Percentiles rank a stretch among this genome's conserved stretches.
Evolutionary conservation across 1,140 invertebrate species (phyloP).

Genomic region (Hylaeus volcanicus): DNA sequence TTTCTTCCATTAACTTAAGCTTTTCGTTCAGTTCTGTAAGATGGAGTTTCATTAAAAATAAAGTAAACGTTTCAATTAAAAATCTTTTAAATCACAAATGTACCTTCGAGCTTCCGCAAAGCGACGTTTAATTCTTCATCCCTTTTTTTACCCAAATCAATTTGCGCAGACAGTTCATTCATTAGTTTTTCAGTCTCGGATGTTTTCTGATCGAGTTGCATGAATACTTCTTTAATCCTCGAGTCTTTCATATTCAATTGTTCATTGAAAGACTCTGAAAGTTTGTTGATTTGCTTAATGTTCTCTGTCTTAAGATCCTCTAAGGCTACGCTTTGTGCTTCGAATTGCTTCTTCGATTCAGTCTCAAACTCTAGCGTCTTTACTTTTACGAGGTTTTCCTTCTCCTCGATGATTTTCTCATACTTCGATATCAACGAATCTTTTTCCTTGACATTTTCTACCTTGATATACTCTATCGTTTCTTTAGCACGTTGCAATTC

Average conservation of each 20-base stretch:
- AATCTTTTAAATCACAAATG: background rate
- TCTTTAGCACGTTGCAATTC: conserved; percentile 77
- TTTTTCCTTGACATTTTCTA: conserved; percentile 62
- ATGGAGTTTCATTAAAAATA: conserved; percentile 1
- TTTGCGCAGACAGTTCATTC: conserved; percentile 70
- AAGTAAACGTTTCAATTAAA: background rate
- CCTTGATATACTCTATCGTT: conserved; percentile 66
- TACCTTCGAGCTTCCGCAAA: conserved; percentile 68
- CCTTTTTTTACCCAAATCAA: conserved; percentile 59
- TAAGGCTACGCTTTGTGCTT: conserved; percentile 57
- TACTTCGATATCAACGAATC: conserved; percentile 60
- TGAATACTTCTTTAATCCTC: conserved; percentile 74
- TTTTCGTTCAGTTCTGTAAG: conserved; percentile 63
- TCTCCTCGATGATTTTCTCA: conserved; percentile 69
- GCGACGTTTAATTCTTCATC: conserved; percentile 66
- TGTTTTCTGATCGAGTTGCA: conserved; percentile 76
- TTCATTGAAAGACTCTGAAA: conserved; percentile 75
- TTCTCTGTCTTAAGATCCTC: conserved; percentile 76
- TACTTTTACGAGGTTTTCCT: conserved; percentile 67
- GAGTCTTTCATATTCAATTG: conserved; percentile 80
- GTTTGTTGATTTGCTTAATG: conserved; percentile 79
- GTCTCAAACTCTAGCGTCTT: conserved; percentile 70
- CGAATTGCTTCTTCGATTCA: conserved; percentile 65
- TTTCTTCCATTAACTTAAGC: conserved; percentile 57
- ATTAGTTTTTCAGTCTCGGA: conserved; percentile 79